Base-by-base conservation (phyloP, 2,888 invertebrate species). In the Rosalia funebris region DNA sequence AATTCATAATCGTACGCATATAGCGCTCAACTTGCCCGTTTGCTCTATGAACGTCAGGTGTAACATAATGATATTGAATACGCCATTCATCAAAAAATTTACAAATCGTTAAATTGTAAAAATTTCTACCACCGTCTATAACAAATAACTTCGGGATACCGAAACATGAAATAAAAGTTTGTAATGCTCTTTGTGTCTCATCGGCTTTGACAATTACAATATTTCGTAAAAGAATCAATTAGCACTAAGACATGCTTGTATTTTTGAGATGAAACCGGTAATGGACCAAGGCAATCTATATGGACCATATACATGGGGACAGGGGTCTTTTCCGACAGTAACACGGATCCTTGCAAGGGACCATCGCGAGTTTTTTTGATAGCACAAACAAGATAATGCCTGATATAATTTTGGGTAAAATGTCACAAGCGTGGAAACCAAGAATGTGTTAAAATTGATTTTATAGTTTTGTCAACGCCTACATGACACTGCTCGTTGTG, bases 401-500 rank as follows among this genome's bases (percentile, higher is more conserved):
- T 16, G 10, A 68, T 46, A 36, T 69, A 66, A 45, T 66, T 66
- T 12, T 37, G 54, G 1, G 64, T 67, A 62, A 62, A 62, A 19
- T 52, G 15, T 44, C 58, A 15, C 15, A 62, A 9, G 14, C 56
- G 42, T n/a, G 59, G 64, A 32, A 64, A 64, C 58, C 58, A 62
- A 61, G 66, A 65, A 58, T 68, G 59, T 32, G 31, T 48, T 36
- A 46, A 41, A 34, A 65, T 65, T 1, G 57, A 47, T 32, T 59
- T 60, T 11, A 63, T n/a, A 2, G 61, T 65, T 63, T 66, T 70
- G 11, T 66, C 69, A 11, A 47, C 31, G 11, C 68, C 68, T 19
- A 65, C 48, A 20, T 71, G 69, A 25, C 66, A 62, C 45, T 69
- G 66, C 42, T 71, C 69, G 32, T 70, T 70, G 44, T 69, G 70